phyloP scores from a whole-genome alignment of 2,113 vertebrate species.

The Macrotus californicus region DNA sequence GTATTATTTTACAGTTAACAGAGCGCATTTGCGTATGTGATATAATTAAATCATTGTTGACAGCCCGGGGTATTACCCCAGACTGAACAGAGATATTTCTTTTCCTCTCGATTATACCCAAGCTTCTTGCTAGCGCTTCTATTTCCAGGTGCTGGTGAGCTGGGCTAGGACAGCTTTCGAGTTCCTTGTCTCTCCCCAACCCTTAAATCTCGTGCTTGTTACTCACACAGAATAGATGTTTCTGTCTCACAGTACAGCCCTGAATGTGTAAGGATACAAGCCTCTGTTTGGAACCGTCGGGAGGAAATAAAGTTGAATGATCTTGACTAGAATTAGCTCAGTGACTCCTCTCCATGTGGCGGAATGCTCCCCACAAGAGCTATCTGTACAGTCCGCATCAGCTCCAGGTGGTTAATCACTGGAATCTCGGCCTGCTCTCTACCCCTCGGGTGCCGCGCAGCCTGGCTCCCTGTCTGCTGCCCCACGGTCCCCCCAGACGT shows the following conservation, averaged over 20 bases:
- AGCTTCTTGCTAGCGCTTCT: background rate
- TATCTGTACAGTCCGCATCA: rapidly evolving
- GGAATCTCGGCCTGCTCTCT: background rate
- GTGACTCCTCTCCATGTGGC: background rate
- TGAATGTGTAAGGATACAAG: background rate
- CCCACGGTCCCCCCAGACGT: rapidly evolving
- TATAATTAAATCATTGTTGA: conserved; percentile 32
- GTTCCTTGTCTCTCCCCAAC: background rate
- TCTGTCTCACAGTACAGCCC: background rate
- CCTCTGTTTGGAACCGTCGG: background rate
- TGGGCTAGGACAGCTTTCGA: background rate
- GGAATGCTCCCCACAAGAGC: background rate
- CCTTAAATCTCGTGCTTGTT: conserved; percentile 33
- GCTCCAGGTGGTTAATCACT: background rate
- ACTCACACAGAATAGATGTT: background rate
- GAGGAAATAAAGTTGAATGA: conserved; percentile 16
- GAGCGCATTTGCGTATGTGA: conserved; percentile 43
- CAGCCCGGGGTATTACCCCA: conserved; percentile 12
- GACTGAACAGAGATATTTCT: background rate
- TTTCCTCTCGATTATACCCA: background rate
- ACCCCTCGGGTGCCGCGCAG: background rate
- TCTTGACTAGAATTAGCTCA: background rate
- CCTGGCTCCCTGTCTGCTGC: background rate
- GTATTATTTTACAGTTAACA: conserved; percentile 29
- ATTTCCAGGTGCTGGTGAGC: background rate